phyloP scores from a whole-genome alignment of 2,888 invertebrate species.

The Labia minor region DNA sequence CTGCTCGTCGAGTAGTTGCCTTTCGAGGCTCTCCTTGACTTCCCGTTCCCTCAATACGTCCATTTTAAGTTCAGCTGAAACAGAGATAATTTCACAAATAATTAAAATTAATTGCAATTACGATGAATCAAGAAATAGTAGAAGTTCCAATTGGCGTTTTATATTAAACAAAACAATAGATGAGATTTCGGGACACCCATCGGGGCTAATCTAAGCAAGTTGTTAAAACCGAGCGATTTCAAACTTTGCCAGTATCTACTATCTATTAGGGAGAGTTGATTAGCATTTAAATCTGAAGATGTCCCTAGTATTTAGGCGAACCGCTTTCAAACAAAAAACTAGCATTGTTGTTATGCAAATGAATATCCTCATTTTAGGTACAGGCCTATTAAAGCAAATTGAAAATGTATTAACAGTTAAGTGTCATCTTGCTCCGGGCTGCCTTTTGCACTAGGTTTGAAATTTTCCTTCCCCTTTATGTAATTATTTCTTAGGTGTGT shows the following conservation, averaged over 20 bases:
- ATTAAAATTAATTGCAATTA: not conserved
- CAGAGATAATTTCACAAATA: conserved; percentile 32
- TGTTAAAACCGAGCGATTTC: not conserved
- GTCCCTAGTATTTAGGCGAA: conserved; percentile 14
- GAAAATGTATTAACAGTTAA: conserved; percentile 5
- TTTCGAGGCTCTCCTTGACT: conserved; percentile 84
- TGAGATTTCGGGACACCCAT: not conserved
- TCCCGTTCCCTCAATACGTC: conserved; percentile 87
- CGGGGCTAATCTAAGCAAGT: not conserved
- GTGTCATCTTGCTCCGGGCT: not conserved
- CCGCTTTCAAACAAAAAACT: conserved; percentile 16
- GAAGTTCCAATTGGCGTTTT: not conserved
- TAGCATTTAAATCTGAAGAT: conserved; percentile 28
- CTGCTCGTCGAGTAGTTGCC: conserved; percentile 87
- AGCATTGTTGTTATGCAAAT: conserved; percentile 27
- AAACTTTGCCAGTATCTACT: conserved; percentile 3
- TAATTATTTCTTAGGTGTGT: too few relatives aligned
- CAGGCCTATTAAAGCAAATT: conserved; percentile 1
- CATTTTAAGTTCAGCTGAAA: conserved; percentile 91
- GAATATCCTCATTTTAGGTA: conserved; percentile 9
- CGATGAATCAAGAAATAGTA: not conserved
- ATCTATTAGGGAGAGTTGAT: conserved; percentile 23
- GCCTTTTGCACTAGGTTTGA: not conserved
- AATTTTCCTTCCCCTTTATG: not conserved
- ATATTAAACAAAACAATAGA: not conserved